Evolutionary conservation across 2,113 vertebrate genomes (phyloP).

Genomic region (Dromas ardeola): DNA sequence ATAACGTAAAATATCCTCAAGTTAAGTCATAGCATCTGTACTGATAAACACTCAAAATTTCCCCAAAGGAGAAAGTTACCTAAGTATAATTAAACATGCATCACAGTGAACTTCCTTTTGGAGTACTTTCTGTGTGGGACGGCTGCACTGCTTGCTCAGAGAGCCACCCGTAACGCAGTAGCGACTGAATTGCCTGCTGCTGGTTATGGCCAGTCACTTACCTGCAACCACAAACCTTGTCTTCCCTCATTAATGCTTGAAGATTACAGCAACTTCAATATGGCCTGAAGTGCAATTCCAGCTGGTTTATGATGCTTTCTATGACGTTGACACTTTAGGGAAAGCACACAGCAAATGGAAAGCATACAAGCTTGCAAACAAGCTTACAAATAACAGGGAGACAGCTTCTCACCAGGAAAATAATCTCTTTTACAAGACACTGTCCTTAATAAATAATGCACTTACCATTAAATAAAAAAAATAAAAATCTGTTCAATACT

Average conservation of each 20-base stretch:
- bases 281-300: neutral
- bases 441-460: neutral
- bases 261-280: neutral
- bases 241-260: neutral
- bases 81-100: fast-evolving
- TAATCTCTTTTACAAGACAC: neutral
- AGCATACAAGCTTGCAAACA: neutral
- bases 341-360: neutral
- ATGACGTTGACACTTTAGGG: neutral
- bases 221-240: neutral
- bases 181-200: neutral
- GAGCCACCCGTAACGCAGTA: fast-evolving
- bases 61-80: neutral
- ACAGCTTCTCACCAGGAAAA: neutral
- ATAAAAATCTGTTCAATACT: neutral
- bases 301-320: neutral
- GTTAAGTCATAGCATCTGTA: no score
- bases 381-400: neutral
- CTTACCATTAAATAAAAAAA: neutral
- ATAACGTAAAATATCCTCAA: neutral
- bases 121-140: neutral
- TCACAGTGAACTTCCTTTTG: fast-evolving
- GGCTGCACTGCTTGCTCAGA: neutral
- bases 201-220: neutral
- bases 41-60: neutral